phyloP scores from a whole-genome alignment of 2,797 vertebrate genomes.

The Rhodeus uyekii region DNA sequence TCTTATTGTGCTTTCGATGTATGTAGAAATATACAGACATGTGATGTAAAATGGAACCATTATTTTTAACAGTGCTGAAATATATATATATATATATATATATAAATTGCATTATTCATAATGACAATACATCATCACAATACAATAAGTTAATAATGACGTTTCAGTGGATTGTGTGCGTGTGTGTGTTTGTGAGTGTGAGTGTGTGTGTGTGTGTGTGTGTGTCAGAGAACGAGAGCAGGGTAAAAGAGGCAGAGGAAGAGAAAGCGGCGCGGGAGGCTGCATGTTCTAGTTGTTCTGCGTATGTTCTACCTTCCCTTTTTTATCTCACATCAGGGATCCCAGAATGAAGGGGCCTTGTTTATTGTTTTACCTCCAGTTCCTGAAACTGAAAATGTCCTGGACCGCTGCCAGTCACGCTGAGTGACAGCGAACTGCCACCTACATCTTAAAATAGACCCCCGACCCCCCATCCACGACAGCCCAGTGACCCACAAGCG shows the following conservation, averaged over 20 bases:
- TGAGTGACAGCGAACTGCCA: slow-evolving; percentile 49
- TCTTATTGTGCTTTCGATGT: no score
- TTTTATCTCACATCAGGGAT: slow-evolving; percentile 51
- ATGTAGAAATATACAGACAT: no score
- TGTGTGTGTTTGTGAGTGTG: not conserved
- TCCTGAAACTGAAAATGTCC: slow-evolving; percentile 61
- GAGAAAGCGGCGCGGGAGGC: not conserved
- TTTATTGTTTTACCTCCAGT: slow-evolving; percentile 60
- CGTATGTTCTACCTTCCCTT: slow-evolving; percentile 42
- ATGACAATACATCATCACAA: no score
- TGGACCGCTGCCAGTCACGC: slow-evolving; percentile 51
- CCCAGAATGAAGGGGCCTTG: slow-evolving; percentile 44
- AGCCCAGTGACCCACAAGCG: not conserved
- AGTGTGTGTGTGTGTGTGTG: slow-evolving; percentile 5
- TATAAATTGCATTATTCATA: no score
- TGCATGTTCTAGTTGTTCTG: slow-evolving; percentile 19
- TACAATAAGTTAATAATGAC: no score
- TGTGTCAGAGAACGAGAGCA: not conserved
- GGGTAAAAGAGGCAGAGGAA: not conserved
- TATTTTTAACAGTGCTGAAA: no score
- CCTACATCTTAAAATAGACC: slow-evolving; percentile 26
- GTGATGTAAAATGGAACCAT: no score
- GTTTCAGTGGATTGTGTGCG: no score
- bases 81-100: no score
- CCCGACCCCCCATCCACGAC: no score